Evolutionary conservation across 2,113 vertebrate genomes (phyloP), one percentile per base, ranked within the genome.

Genomic region (Ancistrus triradiatus): DNA sequence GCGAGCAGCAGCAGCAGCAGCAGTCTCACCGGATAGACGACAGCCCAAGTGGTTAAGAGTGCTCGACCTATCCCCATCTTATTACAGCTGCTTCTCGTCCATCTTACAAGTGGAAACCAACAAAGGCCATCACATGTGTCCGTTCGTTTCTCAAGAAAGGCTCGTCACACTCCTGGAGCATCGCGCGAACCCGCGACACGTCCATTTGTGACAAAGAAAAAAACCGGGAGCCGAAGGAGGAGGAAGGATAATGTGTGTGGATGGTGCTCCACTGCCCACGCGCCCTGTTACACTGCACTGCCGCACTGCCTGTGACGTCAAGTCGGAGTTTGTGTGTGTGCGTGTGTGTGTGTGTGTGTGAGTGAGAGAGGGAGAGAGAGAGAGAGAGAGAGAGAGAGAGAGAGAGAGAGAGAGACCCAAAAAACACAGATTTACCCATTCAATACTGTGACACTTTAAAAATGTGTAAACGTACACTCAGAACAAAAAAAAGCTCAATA

Each of bases 11-110:
- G 91, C 81, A 94, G 87, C 84, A 92, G 86, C 77, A 94, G 87
- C 79, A 95, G 88, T 86, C 90, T 85, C 87, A 90, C 77, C 86
- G 84, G 88, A 87, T 85, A 90, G 85, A 86, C 91, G 91, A 92
- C 89, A 89, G 93, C 88, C 88, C 90, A 87, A 87, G 91, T 86
- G 89, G 83, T 94, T 90, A 92, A 81, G 87, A 89, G 78, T 84
- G 74, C 86, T 86, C 86, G 88, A 89, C 91, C 89, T 91, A 92
- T 94, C 92, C 94, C 96, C 95, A 98, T 98, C 93, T 90, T 95
- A 91, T 93, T 93, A 81, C 82, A 8, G 17, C 57, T 59, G 24
- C 15, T 28, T 44, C 35, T 57, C 14, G 38, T 24, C 35, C 53
- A 57, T 57, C 53, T 40, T 57, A 57, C 83, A 78, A 80, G 80